phyloP scores from a whole-genome alignment of 2,888 invertebrate genomes.

The Microplitis deprimator region DNA sequence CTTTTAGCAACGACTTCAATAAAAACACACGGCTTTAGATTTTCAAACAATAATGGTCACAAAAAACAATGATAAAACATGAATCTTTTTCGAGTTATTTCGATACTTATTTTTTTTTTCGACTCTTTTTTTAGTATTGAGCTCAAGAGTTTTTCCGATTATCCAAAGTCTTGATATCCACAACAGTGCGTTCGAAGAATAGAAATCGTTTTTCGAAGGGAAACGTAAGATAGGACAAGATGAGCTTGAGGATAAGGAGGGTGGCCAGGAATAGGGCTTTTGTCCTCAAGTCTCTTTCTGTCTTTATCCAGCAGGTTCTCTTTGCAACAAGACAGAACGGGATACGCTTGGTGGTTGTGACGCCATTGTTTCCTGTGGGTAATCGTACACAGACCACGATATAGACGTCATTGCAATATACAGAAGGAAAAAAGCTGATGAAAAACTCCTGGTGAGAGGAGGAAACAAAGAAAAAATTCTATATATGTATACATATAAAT shows the following conservation, averaged over 20 bases:
- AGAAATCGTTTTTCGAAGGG: background rate
- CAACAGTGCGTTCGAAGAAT: slow-evolving; percentile 13
- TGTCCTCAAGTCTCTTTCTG: slow-evolving; percentile 24
- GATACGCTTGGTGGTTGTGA: slow-evolving; percentile 17
- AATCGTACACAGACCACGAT: slow-evolving; percentile 28
- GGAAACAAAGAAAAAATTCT: background rate
- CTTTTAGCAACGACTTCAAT: background rate
- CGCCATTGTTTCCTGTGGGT: slow-evolving; percentile 29
- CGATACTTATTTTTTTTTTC: background rate
- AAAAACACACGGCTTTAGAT: background rate
- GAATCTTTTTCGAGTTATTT: background rate
- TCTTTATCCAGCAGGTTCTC: slow-evolving; percentile 19
- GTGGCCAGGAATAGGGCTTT: slow-evolving; percentile 19
- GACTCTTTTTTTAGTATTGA: background rate
- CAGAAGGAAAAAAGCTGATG: slow-evolving; percentile 6
- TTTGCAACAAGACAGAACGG: slow-evolving; percentile 27
- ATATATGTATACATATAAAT: slow-evolving; percentile 4
- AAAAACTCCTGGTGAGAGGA: slow-evolving; percentile 13
- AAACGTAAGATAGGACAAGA: background rate
- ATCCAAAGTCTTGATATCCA: slow-evolving; percentile 14
- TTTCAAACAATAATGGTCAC: background rate
- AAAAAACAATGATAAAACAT: background rate
- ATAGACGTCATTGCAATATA: slow-evolving; percentile 6
- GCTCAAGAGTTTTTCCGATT: slow-evolving; percentile 4
- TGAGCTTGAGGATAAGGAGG: background rate